phyloP scores from a whole-genome alignment of 2,113 vertebrate species.

The Sylvicapra grimmia region DNA sequence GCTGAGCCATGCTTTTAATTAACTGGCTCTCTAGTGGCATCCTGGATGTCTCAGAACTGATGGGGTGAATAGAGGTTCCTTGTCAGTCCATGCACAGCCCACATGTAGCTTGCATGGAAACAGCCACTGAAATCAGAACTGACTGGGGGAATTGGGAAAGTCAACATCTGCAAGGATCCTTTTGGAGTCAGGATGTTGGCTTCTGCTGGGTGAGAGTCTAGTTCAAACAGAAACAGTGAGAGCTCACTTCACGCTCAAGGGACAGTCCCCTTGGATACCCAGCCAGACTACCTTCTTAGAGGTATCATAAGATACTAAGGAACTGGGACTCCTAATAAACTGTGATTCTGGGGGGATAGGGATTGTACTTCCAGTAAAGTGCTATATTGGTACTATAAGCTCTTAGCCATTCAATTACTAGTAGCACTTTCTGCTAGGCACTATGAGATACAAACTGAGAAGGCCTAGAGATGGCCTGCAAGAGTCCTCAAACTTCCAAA shows the following conservation, averaged over 20 bases:
- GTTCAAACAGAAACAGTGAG: neutral
- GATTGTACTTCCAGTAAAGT: neutral
- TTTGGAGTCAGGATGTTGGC: neutral
- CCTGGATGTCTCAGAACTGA: neutral
- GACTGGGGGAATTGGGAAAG: neutral
- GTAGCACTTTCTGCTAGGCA: neutral
- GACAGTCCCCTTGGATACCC: neutral
- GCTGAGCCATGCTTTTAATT: constrained; percentile 5
- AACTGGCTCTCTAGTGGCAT: neutral
- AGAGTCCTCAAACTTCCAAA: neutral
- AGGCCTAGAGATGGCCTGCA: neutral
- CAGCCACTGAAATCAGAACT: neutral
- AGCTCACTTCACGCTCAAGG: neutral
- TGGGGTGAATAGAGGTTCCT: neutral
- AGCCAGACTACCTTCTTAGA: neutral
- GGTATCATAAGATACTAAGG: neutral
- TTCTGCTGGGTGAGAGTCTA: neutral
- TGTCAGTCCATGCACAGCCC: neutral
- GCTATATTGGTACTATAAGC: neutral
- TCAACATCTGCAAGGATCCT: neutral
- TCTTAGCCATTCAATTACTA: neutral
- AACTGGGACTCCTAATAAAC: neutral
- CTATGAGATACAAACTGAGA: neutral
- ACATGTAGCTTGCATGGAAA: neutral
- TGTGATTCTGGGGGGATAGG: fast-evolving